Evolutionary conservation across 2,797 vertebrate genomes (phyloP), one percentile per base, ranked within the genome.

Genomic region (Poeciliopsis paucimaculata): DNA sequence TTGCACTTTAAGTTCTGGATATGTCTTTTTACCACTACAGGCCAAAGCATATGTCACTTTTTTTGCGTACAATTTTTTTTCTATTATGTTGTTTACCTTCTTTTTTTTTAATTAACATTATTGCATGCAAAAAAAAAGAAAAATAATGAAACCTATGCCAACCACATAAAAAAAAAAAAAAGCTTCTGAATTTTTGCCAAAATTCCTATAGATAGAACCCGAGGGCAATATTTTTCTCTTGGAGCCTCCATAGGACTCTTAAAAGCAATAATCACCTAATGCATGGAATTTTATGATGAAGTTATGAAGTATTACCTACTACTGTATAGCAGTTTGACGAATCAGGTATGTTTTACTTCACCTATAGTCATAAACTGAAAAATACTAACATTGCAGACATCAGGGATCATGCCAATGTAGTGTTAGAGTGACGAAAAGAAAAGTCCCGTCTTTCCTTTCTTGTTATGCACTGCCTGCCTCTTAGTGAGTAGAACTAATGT

Each of bases 231-330:
- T 96, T 96, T 94, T 92, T 95, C 94, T 95, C 90, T 94, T 95
- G 95, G 95, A 96, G 96, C 96, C 96, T 96, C 94, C 94, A 88
- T 96, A 96, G 95, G 96, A 96, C 96, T 97, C 96, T 94, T 91
- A 96, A 97, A 97, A 98, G 97, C 97, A 98, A 98, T 98, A 98
- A 98, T 96, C 95, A 96, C 93, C 92, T 96, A 97, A 96, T 97
- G 97, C 97, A 97, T 97, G 97, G 95, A 96, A 95, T 96, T 96
- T 97, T 96, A 94, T 95, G 95, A 96, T 94, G 95, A 94, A 93
- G 87, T 95, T 93, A 96, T 95, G 92, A 96, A 96, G 95, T 96
- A 96, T 95, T 96, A 96, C 95, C 94, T 96, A 96, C 95, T 96
- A 96, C 94, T 95, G 95, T 95, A 95, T 96, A 96, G 95, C 96